Conservation (phyloP, 1,140 invertebrate species). For the Varroa destructor region DNA sequence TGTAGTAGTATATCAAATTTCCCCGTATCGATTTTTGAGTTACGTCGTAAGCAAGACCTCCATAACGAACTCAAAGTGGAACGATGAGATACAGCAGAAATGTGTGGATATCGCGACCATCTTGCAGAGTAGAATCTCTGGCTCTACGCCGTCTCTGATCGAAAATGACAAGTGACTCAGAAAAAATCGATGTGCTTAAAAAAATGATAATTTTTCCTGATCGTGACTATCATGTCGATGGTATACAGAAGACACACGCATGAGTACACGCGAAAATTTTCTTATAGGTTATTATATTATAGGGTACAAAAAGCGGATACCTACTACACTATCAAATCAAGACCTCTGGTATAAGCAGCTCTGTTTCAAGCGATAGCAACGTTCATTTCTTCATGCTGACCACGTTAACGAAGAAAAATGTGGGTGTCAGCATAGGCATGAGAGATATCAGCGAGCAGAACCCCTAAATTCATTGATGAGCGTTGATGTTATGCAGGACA, state of each 20-base stretch:
- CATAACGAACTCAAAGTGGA: constrained; percentile 44
- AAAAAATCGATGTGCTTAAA: neutral
- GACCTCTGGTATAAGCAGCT: no score
- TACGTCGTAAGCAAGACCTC: constrained; percentile 30
- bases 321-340: no score
- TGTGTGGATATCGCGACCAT: constrained; percentile 37
- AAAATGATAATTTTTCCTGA: constrained; percentile 12
- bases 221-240: neutral
- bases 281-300: neutral
- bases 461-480: no score
- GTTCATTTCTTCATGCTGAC: no score
- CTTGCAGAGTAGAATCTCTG: neutral
- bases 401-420: no score
- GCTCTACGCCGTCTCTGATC: constrained; percentile 14
- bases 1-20: neutral
- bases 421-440: no score
- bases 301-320: no score
- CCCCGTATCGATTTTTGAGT: neutral
- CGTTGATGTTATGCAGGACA: no score
- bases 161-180: constrained; percentile 5
- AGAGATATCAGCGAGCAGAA: no score
- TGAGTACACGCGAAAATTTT: neutral
- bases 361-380: no score
- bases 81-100: constrained; percentile 40
- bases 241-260: constrained; percentile 2